These are phyloP conservation scores for Aleiodes leptofemur DNA, from an alignment of 2,888 invertebrate species.

Conservation along the genomic window DNA sequence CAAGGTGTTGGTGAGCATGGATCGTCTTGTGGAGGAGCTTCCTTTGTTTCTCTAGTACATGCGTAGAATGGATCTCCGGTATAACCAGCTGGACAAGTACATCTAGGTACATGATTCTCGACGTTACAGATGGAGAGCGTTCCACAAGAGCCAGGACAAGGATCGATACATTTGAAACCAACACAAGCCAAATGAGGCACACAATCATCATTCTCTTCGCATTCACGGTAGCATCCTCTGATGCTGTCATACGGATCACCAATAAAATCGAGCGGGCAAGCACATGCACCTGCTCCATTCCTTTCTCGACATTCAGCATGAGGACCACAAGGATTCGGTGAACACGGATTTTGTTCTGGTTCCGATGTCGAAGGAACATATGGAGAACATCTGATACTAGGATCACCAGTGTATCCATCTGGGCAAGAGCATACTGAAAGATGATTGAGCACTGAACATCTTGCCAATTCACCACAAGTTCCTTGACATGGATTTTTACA, in stretches of 20 bases:
- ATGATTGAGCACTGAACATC: constrained; percentile 91
- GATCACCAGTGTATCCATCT: constrained; percentile 89
- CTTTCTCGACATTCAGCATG: constrained; percentile 89
- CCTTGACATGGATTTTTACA: constrained; percentile 91
- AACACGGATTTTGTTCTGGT: constrained; percentile 80
- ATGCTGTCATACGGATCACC: constrained; percentile 87
- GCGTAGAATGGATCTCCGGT: constrained; percentile 89
- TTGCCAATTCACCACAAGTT: constrained; percentile 86
- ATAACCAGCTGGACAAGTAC: constrained; percentile 84
- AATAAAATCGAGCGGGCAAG: constrained; percentile 86
- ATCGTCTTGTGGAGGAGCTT: constrained; percentile 72
- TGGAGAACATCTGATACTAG: constrained; percentile 78
- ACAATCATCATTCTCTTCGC: constrained; percentile 88
- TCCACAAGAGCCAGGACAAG: constrained; percentile 90
- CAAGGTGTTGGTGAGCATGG: constrained; percentile 91
- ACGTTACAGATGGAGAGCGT: constrained; percentile 87
- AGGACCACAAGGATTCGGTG: constrained; percentile 90
- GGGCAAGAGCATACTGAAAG: constrained; percentile 88
- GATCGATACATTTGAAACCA: constrained; percentile 89
- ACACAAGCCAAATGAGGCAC: constrained; percentile 84
- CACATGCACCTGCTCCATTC: constrained; percentile 90
- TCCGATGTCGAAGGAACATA: constrained; percentile 61
- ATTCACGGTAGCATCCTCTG: constrained; percentile 85
- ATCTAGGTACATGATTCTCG: constrained; percentile 86
- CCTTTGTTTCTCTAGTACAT: constrained; percentile 61